Percentiles rank a stretch among this genome's conserved stretches.
These are phyloP conservation scores for Dasyornis broadbenti DNA, from an alignment of 2,113 vertebrate species.

Conservation along the genomic window DNA sequence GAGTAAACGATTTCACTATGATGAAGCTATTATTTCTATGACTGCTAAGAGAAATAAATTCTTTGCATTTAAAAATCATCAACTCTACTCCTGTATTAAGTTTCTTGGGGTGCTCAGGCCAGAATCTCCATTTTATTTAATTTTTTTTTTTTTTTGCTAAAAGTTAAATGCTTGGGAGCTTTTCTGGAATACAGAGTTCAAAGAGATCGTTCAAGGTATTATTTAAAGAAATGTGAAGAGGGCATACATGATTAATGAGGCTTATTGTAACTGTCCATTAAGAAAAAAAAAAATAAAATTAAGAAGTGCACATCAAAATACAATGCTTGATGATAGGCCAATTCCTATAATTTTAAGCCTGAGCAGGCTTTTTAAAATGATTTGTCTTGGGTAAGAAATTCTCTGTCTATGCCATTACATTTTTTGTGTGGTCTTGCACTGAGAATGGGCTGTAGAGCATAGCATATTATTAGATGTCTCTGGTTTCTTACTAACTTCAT, in stretches of 20 bases:
- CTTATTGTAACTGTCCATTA: neutral
- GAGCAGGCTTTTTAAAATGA: neutral
- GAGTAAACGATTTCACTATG: neutral
- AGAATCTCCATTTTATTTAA: neutral
- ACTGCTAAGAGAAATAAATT: neutral
- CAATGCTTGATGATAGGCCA: neutral
- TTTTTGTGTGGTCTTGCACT: neutral
- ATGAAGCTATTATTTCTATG: neutral
- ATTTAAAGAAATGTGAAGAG: neutral
- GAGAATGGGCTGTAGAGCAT: neutral
- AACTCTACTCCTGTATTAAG: neutral
- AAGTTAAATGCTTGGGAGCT: neutral
- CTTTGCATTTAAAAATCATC: neutral
- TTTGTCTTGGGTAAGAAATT: neutral
- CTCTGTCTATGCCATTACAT: neutral
- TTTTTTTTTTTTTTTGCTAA: neutral
- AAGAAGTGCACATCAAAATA: neutral
- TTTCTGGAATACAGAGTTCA: neutral
- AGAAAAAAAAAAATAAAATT: neutral
- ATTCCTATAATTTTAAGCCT: neutral
- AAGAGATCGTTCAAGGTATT: neutral
- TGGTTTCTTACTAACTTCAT: neutral
- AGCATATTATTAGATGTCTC: neutral
- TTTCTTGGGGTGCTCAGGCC: neutral
- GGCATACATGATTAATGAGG: too few species aligned